Percentiles rank a stretch among this genome's conserved stretches.
Evolutionary conservation across 2,888 invertebrate species (phyloP).

Genomic region (Marasmarcha lunaedactyla): DNA sequence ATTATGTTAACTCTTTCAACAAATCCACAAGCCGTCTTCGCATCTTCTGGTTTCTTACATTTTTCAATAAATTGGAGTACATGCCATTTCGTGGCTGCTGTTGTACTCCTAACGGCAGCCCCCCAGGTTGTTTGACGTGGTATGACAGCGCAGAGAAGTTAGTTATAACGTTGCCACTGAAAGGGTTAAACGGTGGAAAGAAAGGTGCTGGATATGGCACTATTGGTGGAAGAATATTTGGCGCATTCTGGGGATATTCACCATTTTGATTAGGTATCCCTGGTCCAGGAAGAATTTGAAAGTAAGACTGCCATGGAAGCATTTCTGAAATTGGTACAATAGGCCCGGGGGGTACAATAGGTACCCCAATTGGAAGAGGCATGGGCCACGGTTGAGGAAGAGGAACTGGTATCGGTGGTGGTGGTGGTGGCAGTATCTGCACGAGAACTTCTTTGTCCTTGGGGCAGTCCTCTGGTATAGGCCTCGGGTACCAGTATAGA

Average conservation of each 20-base stretch:
- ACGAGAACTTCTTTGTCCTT: background rate
- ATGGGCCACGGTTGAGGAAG: background rate
- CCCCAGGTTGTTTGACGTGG: slow-evolving; percentile 34
- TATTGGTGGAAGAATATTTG: too few relatives aligned
- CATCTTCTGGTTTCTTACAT: slow-evolving; percentile 37
- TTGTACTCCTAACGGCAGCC: slow-evolving; percentile 41
- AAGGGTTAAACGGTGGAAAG: slow-evolving; percentile 7
- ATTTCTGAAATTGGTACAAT: background rate
- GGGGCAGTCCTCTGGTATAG: background rate
- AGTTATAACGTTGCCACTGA: too few relatives aligned
- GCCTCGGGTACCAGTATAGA: background rate
- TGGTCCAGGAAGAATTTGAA: background rate
- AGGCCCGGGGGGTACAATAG: background rate
- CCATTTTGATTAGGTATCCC: background rate
- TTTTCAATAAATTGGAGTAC: slow-evolving; percentile 42
- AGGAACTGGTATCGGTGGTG: background rate
- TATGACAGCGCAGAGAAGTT: slow-evolving; percentile 19
- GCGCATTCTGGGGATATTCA: slow-evolving; percentile 7
- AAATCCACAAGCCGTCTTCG: slow-evolving; percentile 15
- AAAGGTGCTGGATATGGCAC: slow-evolving; percentile 3
- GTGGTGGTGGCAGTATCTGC: background rate
- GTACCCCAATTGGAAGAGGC: background rate
- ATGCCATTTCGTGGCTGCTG: slow-evolving; percentile 51
- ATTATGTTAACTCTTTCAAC: too few relatives aligned
- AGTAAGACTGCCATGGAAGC: too few relatives aligned